Evolutionary conservation across 2,888 invertebrate genomes (phyloP), one percentile per base, ranked within the genome.

Genomic region (Lumbricus terrestris): DNA sequence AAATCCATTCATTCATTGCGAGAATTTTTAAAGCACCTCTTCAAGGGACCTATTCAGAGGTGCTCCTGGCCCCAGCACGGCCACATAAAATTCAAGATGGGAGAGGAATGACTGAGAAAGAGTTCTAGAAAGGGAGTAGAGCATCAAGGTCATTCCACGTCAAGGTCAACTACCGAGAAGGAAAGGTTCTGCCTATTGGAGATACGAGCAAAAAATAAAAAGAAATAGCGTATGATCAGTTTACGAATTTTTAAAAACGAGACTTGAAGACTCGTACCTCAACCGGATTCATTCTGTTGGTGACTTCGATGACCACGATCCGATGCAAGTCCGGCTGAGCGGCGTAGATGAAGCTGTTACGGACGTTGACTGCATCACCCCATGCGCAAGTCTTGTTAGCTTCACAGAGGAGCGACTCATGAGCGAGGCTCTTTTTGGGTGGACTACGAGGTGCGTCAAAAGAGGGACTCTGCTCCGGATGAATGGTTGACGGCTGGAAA

Each of bases 401-500:
- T 33, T 29, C 35, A 85, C 85, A 85, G 85, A 85, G 85, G 85
- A 85, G 85, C 6, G 35, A 85, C 37, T 85, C 85, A 35, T 85
- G 35, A 11, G 35, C 35, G 35, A 35, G 20, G 35, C 18, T 35
- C 69, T 69, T 29, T 69, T 29, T 69, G 69, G 69, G n/a, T 69
- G n/a, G 69, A 69, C 69, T n/a, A 69, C 1, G 69, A 18, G 85
- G 34, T 34, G 23, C 35, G 35, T 47, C 90, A 0, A 35, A 82
- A 5, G 38, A 23, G 38, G 37, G 0, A 13, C 38, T n/a, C 83
- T 29, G 35, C 16, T 38, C 37, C 1, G 34, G 20, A 37, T 2
- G 47, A 29, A 33, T 54, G n/a, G 37, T 33, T 23, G 18, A 37
- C n/a, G 33, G 38, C 82, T 38, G 90, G 42, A 97, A 97, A 42